phyloP scores from a whole-genome alignment of 2,797 vertebrate genomes.

The Lagodon rhomboides region DNA sequence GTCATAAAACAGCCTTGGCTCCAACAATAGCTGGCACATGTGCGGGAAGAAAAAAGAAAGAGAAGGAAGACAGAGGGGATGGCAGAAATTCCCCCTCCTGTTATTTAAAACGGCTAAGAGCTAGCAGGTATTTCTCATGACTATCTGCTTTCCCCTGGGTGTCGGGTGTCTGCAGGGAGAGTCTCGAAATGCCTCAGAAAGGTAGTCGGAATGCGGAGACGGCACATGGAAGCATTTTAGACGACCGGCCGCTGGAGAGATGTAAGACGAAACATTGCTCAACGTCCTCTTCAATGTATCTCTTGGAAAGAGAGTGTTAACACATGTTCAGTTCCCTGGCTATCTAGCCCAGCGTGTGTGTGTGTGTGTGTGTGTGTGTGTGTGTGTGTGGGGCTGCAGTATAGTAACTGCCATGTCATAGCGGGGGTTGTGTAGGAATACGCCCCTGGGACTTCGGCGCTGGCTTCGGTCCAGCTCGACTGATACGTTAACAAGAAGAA shows the following conservation, averaged over 20 bases:
- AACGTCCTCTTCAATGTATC: conserved; percentile 79
- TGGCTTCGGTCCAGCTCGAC: conserved; percentile 79
- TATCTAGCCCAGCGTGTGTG: conserved; percentile 33
- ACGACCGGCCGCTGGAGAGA: conserved; percentile 61
- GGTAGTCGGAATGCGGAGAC: conserved; percentile 67
- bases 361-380: conserved; percentile 13
- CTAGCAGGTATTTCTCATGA: conserved; percentile 84
- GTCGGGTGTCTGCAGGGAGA: conserved; percentile 74
- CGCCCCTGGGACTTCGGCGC: conserved; percentile 67
- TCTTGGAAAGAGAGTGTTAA: conserved; percentile 78
- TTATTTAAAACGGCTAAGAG: conserved; percentile 75
- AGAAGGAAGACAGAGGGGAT: conserved; percentile 53
- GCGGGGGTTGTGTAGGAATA: conserved; percentile 73
- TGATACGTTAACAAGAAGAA: conserved; percentile 88
- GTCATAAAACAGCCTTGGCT: conserved; percentile 70
- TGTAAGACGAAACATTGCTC: conserved; percentile 79
- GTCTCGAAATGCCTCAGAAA: conserved; percentile 71
- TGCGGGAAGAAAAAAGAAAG: conserved; percentile 21
- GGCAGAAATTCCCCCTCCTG: conserved; percentile 68
- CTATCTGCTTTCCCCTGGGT: conserved; percentile 80
- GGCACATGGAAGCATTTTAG: conserved; percentile 83
- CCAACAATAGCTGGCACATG: conserved; percentile 72
- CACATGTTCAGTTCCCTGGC: conserved; percentile 76
- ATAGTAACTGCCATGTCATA: conserved; percentile 73
- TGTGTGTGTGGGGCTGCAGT: conserved; percentile 40